These are phyloP conservation scores for Tinamus guttatus DNA, from an alignment of 2,113 vertebrate genomes.

Conservation along the genomic window DNA sequence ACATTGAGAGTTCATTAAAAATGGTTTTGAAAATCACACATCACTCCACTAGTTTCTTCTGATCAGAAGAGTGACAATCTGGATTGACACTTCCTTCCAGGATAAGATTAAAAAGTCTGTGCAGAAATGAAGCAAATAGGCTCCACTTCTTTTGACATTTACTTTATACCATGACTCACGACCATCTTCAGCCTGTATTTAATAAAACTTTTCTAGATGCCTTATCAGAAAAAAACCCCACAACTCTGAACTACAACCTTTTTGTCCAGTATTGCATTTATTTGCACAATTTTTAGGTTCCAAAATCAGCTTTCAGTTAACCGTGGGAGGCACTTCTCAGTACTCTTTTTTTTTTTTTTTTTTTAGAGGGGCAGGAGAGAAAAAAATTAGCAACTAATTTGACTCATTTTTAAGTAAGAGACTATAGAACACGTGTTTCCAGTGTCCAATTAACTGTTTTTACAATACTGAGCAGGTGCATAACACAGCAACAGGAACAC, in stretches of 20 bases:
- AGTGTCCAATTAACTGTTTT: neutral
- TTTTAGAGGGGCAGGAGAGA: too few relatives aligned
- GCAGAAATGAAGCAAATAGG: slow-evolving; percentile 12
- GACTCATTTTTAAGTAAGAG: neutral
- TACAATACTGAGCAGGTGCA: neutral
- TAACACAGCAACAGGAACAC: neutral
- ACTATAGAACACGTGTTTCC: neutral
- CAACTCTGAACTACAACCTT: neutral
- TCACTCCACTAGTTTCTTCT: slow-evolving; percentile 7
- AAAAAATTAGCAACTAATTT: neutral
- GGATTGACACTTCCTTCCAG: neutral
- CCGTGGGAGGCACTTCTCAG: neutral
- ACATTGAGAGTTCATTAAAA: neutral
- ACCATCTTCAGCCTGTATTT: neutral
- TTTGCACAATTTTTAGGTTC: neutral
- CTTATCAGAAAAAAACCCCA: neutral
- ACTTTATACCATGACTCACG: neutral
- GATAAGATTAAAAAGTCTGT: neutral
- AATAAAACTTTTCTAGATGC: neutral
- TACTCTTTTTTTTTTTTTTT: too few relatives aligned
- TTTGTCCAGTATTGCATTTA: neutral
- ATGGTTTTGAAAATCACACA: neutral
- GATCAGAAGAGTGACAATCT: neutral
- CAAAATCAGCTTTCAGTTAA: neutral
- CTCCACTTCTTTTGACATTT: neutral